Evolutionary conservation across 2,113 vertebrate genomes (phyloP), one percentile per base, ranked within the genome.

Genomic region (Cheilinus undulatus): DNA sequence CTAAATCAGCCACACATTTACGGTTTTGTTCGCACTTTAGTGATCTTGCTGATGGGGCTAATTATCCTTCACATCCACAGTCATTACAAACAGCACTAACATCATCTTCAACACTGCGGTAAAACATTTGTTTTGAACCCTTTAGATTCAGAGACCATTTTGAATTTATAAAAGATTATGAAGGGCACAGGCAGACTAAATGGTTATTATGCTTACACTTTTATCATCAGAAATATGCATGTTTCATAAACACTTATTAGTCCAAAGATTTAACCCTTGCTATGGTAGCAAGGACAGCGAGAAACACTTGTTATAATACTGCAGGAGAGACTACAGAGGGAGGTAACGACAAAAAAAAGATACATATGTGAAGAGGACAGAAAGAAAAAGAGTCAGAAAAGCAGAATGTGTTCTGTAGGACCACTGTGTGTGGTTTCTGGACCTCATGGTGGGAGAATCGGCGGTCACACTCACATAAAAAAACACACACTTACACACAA

Each of bases 391-490:
- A 49, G 45, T 56, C 50, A 46, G 32, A 49, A 59, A 57, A 32
- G 59, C 40, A 14, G 57, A 72, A 73, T 40, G 73, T 78, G 74
- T 64, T 26, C 22, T 28, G 66, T 30, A 28, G 65, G 62, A 17
- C 14, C 4, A 17, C 15, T 65, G 61, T 8, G n/a, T 81, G 68
- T 60, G 62, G 50, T 76, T 79, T 72, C 36, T 69, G 34, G 65
- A 67, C 69, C 46, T 78, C 75, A 65, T 80, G 65, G 68, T 73
- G 73, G 54, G 69, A 86, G 69, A 78, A 67, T 64, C 2, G 22
- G 76, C 78, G 72, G 68, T 73, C 82, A 74, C 75, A 71, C 73
- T 57, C 15, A 13, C 36, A 30, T 30, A 40, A 40, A 40, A 40
- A 14, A 40, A 9, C 11, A 40, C 13, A 12, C 49, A 48, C 56